Evolutionary conservation across 37 sponge, comb jelly and placozoan species (phyloP).

Genomic region (Petrosia ficiformis): DNA sequence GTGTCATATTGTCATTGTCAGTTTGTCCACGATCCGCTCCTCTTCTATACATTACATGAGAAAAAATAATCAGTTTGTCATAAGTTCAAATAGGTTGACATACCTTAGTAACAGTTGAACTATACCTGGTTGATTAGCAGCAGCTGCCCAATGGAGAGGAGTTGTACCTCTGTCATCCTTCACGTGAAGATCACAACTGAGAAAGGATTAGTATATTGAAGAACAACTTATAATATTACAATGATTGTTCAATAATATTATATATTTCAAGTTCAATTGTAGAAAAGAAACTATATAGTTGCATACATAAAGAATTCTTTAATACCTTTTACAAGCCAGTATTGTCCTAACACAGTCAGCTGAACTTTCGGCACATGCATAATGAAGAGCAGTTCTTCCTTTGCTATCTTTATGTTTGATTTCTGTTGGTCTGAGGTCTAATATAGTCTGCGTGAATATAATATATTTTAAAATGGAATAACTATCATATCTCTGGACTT

Average conservation of each 20-base stretch:
- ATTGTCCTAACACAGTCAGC: constrained; percentile 70
- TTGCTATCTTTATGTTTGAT: constrained; percentile 52
- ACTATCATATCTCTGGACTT: background rate
- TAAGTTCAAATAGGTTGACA: background rate
- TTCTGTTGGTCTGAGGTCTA: constrained; percentile 41
- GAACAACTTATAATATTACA: background rate
- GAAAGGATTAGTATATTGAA: too few relatives aligned
- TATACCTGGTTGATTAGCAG: constrained; percentile 70
- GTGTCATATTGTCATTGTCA: constrained; percentile 57
- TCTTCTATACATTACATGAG: constrained; percentile 25
- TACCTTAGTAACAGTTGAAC: constrained; percentile 79
- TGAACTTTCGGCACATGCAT: constrained; percentile 78
- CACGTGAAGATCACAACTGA: constrained; percentile 73
- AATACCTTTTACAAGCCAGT: constrained; percentile 58
- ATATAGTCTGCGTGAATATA: constrained; percentile 54
- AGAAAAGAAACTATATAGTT: too few relatives aligned
- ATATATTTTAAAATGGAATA: background rate
- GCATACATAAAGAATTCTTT: too few relatives aligned
- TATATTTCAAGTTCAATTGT: background rate
- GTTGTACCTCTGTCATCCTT: constrained; percentile 61
- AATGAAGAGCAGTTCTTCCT: constrained; percentile 78
- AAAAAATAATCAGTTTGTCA: too few relatives aligned
- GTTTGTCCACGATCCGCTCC: constrained; percentile 52
- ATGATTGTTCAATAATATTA: background rate
- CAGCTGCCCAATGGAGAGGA: constrained; percentile 90